Conservation (phyloP, 2,888 invertebrate genomes). For the Pediacus dermestoides region DNA sequence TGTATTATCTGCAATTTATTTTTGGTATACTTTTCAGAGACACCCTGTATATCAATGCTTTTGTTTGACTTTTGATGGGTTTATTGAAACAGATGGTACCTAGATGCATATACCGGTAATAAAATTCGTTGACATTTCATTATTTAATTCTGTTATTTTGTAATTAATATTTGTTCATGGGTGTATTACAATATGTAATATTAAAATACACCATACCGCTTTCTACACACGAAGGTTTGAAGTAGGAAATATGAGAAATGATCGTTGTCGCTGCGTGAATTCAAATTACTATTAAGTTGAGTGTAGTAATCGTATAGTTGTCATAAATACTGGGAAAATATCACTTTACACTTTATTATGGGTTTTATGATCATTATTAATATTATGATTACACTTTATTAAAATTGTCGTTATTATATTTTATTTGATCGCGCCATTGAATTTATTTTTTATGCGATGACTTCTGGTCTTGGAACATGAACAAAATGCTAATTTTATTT, state of each 20-base stretch:
- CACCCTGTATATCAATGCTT: no score
- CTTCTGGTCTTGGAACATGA: conserved; percentile 35
- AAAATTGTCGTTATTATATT: conserved; percentile 36
- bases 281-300: conserved; percentile 42
- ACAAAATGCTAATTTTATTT: no score
- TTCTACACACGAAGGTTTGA: conserved; percentile 1
- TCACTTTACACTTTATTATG: conserved; percentile 49
- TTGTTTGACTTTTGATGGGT: no score
- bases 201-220: neutral
- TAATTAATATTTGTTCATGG: no score
- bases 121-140: no score
- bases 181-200: no score
- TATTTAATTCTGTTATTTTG: no score
- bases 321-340: conserved; percentile 45
- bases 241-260: conserved; percentile 39
- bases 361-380: conserved; percentile 45
- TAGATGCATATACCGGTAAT: no score
- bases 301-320: conserved; percentile 37
- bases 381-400: conserved; percentile 46
- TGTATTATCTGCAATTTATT: no score
- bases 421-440: conserved; percentile 20
- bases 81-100: no score
- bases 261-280: conserved; percentile 38
- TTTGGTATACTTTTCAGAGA: no score
- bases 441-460: conserved; percentile 25